Base-by-base conservation (phyloP, 2,888 invertebrate species). In the Campoplex nolae region DNA sequence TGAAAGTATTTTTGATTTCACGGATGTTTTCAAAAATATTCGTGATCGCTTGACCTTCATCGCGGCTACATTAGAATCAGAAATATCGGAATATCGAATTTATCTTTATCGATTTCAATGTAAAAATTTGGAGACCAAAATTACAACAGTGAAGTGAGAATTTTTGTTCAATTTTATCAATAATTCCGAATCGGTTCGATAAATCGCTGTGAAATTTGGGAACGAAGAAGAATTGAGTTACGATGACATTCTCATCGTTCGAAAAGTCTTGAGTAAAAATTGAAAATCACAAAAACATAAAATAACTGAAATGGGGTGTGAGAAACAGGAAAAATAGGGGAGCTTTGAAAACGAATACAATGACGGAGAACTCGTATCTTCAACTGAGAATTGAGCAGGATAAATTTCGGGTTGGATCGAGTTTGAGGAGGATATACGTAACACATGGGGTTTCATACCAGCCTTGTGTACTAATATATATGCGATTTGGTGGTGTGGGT, bases 401-500 rank as follows among this genome's bases (percentile, higher is more conserved):
- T 0, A 23, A 74, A 56, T 56, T 74, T 74, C 38, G 74, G 73
- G 73, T 73, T 32, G 54, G 51, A 74, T 74, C 74, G 56, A 54
- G 74, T 74, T n/a, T 4, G 48, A 65, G 45, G 76, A 45, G 76
- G 38, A 51, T 23, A 71, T 70, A 38, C 70, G 71, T 79, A 67
- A 67, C 51, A 42, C 74, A 48, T 45, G 45, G 67, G 75, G 56
- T 56, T 54, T 82, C 56, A 45, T 58, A 58, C 58, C 56, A 68
- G 67, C 48, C 42, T 13, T 28, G 51, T 65, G 80, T 83, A 45
- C 45, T 45, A 73, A 58, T 76, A 70, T 79, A 18, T 48, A 74
- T 51, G 70, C 3, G 32, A 77, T 87, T 68, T 16, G 79, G 42
- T 79, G 82, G 87, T 87, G 87, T 87, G 79, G 84, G 87, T 76